Evolutionary conservation across 2,113 vertebrate genomes (phyloP).

Genomic region (Sphyrna mokarran): DNA sequence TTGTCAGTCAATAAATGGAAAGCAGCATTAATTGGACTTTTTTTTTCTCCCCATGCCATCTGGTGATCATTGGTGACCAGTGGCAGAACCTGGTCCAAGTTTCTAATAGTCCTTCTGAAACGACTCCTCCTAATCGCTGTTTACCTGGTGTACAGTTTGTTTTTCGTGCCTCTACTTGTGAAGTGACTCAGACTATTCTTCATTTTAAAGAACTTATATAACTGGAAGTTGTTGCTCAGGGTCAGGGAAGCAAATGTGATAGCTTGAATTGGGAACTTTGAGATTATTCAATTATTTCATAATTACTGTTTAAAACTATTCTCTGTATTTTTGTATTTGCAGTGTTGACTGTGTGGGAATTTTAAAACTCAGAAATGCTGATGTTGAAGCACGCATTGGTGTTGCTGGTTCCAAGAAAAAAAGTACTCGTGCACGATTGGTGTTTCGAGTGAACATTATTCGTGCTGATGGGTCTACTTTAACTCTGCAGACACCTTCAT

Average conservation of each 20-base stretch:
- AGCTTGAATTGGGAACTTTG: not conserved
- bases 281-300: constrained; percentile 21
- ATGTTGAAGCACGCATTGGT: constrained; percentile 94
- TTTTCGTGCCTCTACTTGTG: not conserved
- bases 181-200: not conserved
- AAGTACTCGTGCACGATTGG: constrained; percentile 89
- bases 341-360: constrained; percentile 97
- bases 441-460: constrained; percentile 86
- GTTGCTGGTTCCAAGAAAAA: constrained; percentile 96
- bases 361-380: constrained; percentile 90
- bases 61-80: too few species aligned
- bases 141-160: not conserved
- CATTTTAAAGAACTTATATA: not conserved
- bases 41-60: too few species aligned
- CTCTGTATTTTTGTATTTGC: constrained; percentile 39
- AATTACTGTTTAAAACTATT: constrained; percentile 38
- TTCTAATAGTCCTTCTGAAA: not conserved
- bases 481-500: constrained; percentile 88
- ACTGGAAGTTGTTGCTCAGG: not conserved
- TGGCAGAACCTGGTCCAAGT: not conserved
- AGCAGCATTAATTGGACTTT: too few species aligned
- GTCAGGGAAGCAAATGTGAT: not conserved
- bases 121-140: not conserved
- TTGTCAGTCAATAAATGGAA: too few species aligned
- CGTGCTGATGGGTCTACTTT: constrained; percentile 82